phyloP scores from a whole-genome alignment of 1,140 invertebrate genomes.

The Diuraphis noxia region DNA sequence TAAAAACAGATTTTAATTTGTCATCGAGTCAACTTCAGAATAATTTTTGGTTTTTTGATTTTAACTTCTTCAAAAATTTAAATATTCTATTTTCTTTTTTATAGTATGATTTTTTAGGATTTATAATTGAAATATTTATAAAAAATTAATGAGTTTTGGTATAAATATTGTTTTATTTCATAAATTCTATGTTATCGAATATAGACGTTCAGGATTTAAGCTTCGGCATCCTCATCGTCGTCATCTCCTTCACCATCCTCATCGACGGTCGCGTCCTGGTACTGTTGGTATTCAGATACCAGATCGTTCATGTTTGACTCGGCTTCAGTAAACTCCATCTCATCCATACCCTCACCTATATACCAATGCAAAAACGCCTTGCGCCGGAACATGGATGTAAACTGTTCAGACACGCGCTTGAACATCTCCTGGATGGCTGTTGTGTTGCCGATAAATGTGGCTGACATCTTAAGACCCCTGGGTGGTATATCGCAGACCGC shows the following conservation, averaged over 20 bases:
- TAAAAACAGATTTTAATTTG: no score
- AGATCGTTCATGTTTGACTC: background rate
- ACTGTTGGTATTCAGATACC: background rate
- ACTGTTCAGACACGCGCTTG: background rate
- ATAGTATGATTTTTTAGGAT: no score
- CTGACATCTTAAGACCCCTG: background rate
- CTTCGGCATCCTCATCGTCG: background rate
- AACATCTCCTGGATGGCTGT: background rate
- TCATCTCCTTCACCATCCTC: background rate
- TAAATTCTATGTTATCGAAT: background rate
- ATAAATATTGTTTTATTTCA: background rate
- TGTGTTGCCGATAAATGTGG: background rate
- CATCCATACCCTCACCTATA: background rate
- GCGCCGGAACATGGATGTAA: background rate
- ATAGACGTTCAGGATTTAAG: background rate
- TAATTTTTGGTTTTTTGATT: no score
- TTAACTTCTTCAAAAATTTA: no score
- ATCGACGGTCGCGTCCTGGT: background rate
- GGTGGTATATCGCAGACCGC: background rate
- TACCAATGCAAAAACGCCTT: background rate
- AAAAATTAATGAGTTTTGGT: background rate
- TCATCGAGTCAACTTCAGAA: no score
- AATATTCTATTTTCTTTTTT: no score
- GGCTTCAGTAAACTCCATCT: background rate
- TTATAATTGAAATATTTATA: no score